Conservation (phyloP, 2,797 vertebrate species). For the Poeciliopsis paucimaculata region DNA sequence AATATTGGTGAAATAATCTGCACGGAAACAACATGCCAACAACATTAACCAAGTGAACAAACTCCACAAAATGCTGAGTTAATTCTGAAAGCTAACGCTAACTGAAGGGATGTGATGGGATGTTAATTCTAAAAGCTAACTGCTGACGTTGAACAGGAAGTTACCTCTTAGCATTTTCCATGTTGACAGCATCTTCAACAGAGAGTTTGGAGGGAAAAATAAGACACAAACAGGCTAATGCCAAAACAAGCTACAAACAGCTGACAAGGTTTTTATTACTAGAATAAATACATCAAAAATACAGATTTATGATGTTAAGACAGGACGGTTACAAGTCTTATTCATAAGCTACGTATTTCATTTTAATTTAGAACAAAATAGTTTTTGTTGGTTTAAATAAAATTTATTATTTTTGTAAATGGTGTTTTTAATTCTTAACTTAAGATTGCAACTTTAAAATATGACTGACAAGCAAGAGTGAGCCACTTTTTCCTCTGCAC, state of each 20-base stretch:
- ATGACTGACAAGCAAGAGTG: not conserved
- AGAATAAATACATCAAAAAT: not conserved
- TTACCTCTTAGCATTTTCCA: slow-evolving; percentile 58
- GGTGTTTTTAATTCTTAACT: not conserved
- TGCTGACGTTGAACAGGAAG: slow-evolving; percentile 7
- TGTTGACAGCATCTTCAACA: slow-evolving; percentile 47
- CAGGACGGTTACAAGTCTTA: not conserved
- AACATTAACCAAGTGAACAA: not conserved
- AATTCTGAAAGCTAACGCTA: slow-evolving; percentile 50
- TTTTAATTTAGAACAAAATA: not conserved
- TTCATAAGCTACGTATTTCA: not conserved
- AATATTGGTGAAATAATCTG: not conserved
- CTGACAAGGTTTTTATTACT: not conserved
- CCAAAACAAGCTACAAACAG: slow-evolving; percentile 22
- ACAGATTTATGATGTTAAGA: not conserved
- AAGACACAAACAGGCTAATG: slow-evolving; percentile 53
- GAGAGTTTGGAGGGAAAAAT: slow-evolving; percentile 62
- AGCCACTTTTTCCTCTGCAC: not conserved
- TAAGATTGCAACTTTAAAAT: not conserved
- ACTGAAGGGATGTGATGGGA: slow-evolving; percentile 19
- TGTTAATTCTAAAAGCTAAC: slow-evolving; percentile 50
- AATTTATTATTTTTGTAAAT: too few species aligned
- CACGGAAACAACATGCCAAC: not conserved
- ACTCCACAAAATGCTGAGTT: slow-evolving; percentile 5
- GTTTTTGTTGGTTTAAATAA: not conserved